Evolutionary conservation across 2,888 invertebrate genomes (phyloP).

Genomic region (Pseudeuparius sepicola): DNA sequence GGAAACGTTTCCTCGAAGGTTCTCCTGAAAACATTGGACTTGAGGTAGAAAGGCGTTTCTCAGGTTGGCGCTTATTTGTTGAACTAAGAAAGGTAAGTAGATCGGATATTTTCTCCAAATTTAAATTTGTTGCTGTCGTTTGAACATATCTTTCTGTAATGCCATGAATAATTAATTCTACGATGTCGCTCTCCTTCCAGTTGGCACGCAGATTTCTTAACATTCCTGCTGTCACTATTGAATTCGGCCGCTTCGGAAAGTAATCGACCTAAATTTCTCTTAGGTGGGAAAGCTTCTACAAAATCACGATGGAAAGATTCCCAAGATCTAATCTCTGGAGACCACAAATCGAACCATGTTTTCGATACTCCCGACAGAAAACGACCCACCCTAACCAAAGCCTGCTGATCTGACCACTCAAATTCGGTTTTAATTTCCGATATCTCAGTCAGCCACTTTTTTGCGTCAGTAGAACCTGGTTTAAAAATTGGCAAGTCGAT

Average conservation of each 20-base stretch:
- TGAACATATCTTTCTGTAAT: constrained; percentile 20
- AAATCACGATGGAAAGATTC: constrained; percentile 20
- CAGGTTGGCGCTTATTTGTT: constrained; percentile 12
- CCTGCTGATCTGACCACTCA: constrained; percentile 18
- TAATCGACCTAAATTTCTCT: constrained; percentile 20
- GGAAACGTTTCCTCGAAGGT: constrained; percentile 8
- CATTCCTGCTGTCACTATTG: constrained; percentile 15
- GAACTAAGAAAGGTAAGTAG: constrained; percentile 18
- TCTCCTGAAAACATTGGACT: too few species aligned
- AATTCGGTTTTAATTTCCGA: constrained; percentile 19
- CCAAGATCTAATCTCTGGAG: constrained; percentile 19
- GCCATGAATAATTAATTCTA: constrained; percentile 22
- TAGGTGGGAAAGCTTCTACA: constrained; percentile 23
- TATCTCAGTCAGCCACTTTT: constrained; percentile 18
- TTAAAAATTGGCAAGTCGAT: constrained; percentile 19
- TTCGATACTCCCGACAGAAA: constrained; percentile 16
- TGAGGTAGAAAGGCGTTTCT: too few species aligned
- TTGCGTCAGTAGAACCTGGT: constrained; percentile 17
- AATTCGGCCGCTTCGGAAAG: constrained; percentile 20
- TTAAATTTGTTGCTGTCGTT: constrained; percentile 13
- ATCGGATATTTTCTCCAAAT: constrained; percentile 20
- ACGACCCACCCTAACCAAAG: constrained; percentile 15
- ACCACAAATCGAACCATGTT: constrained; percentile 19
- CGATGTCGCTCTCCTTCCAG: constrained; percentile 22
- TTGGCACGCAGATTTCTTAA: constrained; percentile 18